Percentiles rank a stretch among this genome's conserved stretches.
Conservation (phyloP, 2,113 vertebrate species). For the Lamprotornis superbus region DNA sequence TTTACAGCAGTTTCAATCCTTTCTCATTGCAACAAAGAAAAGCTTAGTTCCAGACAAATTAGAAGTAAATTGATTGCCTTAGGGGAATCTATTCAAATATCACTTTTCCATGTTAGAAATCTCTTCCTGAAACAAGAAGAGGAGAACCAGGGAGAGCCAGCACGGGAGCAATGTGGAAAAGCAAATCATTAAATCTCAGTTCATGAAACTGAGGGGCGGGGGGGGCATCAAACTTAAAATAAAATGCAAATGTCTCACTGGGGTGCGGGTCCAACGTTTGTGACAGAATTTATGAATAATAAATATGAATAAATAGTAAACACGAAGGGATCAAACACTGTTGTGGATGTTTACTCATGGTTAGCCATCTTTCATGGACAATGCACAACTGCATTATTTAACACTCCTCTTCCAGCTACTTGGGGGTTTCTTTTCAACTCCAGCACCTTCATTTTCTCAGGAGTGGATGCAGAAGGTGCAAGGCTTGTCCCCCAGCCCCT, state of each 20-base stretch:
- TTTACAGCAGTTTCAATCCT: constrained; percentile 77
- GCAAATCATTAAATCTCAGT: constrained; percentile 68
- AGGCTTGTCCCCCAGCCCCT: neutral
- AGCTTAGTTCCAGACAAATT: constrained; percentile 83
- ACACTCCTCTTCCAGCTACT: constrained; percentile 24
- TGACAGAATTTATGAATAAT: constrained; percentile 79
- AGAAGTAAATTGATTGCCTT: constrained; percentile 84
- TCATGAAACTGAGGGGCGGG: constrained; percentile 48
- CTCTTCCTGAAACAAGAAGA: constrained; percentile 68
- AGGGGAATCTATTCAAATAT: constrained; percentile 80
- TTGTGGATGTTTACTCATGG: constrained; percentile 68
- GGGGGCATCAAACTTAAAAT: constrained; percentile 63
- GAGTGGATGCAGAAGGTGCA: neutral
- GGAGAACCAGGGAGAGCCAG: constrained; percentile 26
- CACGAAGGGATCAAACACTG: constrained; percentile 70
- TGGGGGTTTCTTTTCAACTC: neutral
- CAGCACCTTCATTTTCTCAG: neutral
- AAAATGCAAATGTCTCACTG: constrained; percentile 76
- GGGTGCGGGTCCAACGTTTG: constrained; percentile 71
- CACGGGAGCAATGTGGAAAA: constrained; percentile 43
- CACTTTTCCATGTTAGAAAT: constrained; percentile 76
- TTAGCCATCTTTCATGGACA: constrained; percentile 65
- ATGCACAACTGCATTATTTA: constrained; percentile 58
- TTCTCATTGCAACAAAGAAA: constrained; percentile 79
- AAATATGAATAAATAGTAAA: constrained; percentile 78